Conservation (phyloP, 2,797 vertebrate species). For the Menidia menidia region DNA sequence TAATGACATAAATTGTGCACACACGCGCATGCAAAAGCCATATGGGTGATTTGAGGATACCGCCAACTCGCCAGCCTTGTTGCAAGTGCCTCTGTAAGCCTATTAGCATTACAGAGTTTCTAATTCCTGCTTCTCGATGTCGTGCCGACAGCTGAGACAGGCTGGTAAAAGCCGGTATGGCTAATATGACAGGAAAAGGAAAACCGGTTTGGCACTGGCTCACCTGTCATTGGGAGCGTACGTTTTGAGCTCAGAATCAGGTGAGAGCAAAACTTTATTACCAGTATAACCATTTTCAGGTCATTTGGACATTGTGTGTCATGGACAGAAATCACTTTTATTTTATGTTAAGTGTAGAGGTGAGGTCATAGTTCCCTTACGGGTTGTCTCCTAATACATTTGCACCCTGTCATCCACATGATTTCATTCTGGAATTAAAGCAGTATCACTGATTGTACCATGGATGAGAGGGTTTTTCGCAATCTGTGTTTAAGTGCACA, state of each 20-base stretch:
- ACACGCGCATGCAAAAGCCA: slow-evolving; percentile 5
- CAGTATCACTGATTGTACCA: no score
- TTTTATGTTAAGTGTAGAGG: not conserved
- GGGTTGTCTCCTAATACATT: not conserved
- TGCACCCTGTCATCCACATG: no score
- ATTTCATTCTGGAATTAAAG: not conserved
- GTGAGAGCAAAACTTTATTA: not conserved
- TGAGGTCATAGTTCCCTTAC: not conserved
- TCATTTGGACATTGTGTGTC: not conserved
- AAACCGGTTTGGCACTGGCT: slow-evolving; percentile 8
- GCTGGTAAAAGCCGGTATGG: slow-evolving; percentile 13
- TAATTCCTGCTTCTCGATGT: slow-evolving; percentile 46
- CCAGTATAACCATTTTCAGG: no score
- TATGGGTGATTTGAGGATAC: slow-evolving; percentile 26
- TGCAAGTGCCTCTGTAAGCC: slow-evolving; percentile 39
- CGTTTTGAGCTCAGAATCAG: not conserved
- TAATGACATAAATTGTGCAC: slow-evolving; percentile 22
- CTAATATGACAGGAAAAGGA: not conserved
- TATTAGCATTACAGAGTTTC: slow-evolving; percentile 45
- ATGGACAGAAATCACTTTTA: not conserved
- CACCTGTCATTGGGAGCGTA: not conserved
- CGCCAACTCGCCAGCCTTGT: slow-evolving; percentile 26
- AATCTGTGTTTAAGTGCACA: not conserved
- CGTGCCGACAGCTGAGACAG: slow-evolving; percentile 32
- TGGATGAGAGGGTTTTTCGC: not conserved